Conservation (phyloP, 2,888 invertebrate species). For the Pasiphila rectangulata region DNA sequence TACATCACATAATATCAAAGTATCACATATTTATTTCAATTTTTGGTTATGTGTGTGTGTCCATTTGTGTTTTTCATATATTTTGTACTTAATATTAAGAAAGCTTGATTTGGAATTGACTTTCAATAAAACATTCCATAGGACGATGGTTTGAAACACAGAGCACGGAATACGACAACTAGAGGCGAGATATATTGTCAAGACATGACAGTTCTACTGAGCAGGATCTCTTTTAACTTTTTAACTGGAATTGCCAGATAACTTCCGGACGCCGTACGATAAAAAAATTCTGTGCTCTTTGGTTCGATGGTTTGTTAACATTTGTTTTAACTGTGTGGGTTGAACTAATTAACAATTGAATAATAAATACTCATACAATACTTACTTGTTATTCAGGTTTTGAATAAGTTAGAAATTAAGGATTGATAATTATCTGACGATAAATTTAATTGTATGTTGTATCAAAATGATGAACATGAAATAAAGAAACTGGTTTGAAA, state of each 20-base stretch:
- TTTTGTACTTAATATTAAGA: constrained; percentile 24
- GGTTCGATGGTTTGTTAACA: constrained; percentile 42
- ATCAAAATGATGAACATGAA: constrained; percentile 80
- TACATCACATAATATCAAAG: constrained; percentile 23
- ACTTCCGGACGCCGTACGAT: background rate
- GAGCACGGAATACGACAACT: constrained; percentile 4
- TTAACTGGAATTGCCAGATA: no score
- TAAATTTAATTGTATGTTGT: constrained; percentile 82
- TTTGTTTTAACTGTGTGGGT: constrained; percentile 38
- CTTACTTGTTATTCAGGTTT: constrained; percentile 75
- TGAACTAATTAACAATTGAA: constrained; percentile 31
- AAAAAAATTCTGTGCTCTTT: constrained; percentile 11
- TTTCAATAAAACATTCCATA: constrained; percentile 32
- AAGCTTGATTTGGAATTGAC: constrained; percentile 33
- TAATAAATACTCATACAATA: constrained; percentile 54
- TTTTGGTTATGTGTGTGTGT: constrained; percentile 31
- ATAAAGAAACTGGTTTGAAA: constrained; percentile 81
- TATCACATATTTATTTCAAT: constrained; percentile 25
- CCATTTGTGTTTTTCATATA: constrained; percentile 31
- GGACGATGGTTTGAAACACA: constrained; percentile 19
- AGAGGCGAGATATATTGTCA: background rate
- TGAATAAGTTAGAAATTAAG: constrained; percentile 77
- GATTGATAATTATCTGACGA: constrained; percentile 80
- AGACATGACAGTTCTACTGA: no score
- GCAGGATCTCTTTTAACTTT: no score